Evolutionary conservation across 2,797 vertebrate genomes (phyloP).

Genomic region (Phataginus tetradactyla): DNA sequence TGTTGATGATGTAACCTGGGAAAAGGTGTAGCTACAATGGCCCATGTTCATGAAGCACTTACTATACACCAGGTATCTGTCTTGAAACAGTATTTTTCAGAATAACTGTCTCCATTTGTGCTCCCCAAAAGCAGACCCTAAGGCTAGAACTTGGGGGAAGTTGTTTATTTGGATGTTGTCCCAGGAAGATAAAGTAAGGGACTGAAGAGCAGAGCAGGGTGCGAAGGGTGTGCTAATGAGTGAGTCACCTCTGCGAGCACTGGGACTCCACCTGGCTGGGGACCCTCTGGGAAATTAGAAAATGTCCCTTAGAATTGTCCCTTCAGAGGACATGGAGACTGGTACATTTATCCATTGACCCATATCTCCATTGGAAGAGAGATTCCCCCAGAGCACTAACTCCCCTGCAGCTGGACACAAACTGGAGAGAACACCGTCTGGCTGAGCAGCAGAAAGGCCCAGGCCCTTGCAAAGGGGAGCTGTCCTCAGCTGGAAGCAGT

Average conservation of each 20-base stretch:
- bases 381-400: not conserved
- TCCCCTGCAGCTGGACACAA: not conserved
- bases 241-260: not conserved
- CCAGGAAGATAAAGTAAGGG: not conserved
- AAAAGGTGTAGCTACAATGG: rapidly evolving
- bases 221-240: rapidly evolving
- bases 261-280: not conserved
- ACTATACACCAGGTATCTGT: rapidly evolving
- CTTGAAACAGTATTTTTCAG: not conserved
- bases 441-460: not conserved
- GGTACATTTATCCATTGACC: rapidly evolving
- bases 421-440: not conserved
- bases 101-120: too few species aligned
- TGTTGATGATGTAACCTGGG: not conserved
- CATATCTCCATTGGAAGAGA: rapidly evolving
- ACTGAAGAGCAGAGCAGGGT: not conserved
- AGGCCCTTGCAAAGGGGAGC: not conserved
- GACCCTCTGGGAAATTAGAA: not conserved
- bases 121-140: not conserved
- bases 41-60: not conserved
- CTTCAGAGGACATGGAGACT: rapidly evolving
- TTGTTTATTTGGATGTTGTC: not conserved
- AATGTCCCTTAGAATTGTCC: not conserved
- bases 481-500: rapidly evolving
- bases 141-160: not conserved